Evolutionary conservation across 2,888 invertebrate species (phyloP).

Genomic region (Sphaerolaimus hirsutus): DNA sequence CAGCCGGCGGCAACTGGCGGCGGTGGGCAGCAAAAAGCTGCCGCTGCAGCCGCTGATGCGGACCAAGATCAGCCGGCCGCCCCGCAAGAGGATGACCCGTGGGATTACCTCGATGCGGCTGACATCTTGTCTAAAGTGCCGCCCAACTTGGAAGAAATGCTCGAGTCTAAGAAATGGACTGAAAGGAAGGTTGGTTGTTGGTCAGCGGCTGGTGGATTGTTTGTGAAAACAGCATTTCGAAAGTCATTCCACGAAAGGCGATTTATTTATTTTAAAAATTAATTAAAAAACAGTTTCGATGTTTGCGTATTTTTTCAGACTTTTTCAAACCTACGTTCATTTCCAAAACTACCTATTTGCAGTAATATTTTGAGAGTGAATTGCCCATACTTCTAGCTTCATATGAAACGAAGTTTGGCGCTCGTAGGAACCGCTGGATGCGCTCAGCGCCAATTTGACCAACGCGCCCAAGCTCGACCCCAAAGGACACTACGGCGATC

Average conservation of each 20-base stretch:
- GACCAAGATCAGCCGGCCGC: conserved; percentile 34
- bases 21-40: conserved; percentile 11
- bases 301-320: too few species aligned
- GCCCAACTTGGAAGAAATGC: conserved; percentile 75
- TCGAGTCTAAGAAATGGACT: conserved; percentile 91
- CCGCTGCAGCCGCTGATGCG: conserved; percentile 59
- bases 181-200: conserved; percentile 51
- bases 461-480: conserved; percentile 51
- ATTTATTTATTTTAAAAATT: too few species aligned
- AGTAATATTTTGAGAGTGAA: too few species aligned
- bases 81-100: conserved; percentile 47
- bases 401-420: too few species aligned
- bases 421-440: conserved; percentile 96
- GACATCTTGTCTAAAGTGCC: conserved; percentile 75
- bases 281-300: too few species aligned
- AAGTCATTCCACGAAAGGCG: too few species aligned
- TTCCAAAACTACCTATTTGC: too few species aligned
- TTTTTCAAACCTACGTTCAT: too few species aligned
- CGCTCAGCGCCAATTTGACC: conserved; percentile 31
- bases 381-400: too few species aligned
- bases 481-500: conserved; percentile 67
- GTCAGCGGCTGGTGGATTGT: too few species aligned
- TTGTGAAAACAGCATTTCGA: conserved; percentile 65
- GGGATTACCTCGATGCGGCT: conserved; percentile 66
- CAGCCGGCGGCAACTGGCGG: conserved; percentile 42